Conservation (phyloP, 2,888 invertebrate genomes). For the Andrena fulva region DNA sequence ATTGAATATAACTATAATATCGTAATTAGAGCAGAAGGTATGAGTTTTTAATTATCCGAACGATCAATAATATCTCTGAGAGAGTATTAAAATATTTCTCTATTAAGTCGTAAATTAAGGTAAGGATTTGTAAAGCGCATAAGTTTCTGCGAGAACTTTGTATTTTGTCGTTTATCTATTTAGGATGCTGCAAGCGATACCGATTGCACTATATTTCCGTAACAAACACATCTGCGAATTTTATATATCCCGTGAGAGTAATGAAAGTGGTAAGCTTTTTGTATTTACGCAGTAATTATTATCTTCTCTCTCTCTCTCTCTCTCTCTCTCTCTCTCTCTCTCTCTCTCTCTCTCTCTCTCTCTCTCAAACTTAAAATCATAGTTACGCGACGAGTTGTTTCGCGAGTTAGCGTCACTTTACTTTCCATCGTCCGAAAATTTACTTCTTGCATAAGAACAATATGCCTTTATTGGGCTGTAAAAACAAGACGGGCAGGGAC, state of each 20-base stretch:
- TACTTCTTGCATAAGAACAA: slow-evolving; percentile 26
- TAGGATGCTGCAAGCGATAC: slow-evolving; percentile 29
- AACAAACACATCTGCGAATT: slow-evolving; percentile 35
- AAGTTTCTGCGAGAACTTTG: slow-evolving; percentile 29
- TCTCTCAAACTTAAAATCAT: slow-evolving; percentile 21
- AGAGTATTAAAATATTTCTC: slow-evolving; percentile 55
- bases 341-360: background rate
- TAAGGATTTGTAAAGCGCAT: slow-evolving; percentile 44
- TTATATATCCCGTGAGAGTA: slow-evolving; percentile 52
- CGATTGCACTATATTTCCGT: slow-evolving; percentile 33
- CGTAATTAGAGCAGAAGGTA: slow-evolving; percentile 36
- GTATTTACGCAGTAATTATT: slow-evolving; percentile 48
- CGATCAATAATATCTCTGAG: slow-evolving; percentile 34
- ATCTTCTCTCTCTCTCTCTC: background rate
- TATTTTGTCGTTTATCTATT: slow-evolving; percentile 37
- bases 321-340: background rate
- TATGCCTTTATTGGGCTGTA: slow-evolving; percentile 48
- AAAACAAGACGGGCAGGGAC: slow-evolving; percentile 7
- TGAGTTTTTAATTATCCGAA: slow-evolving; percentile 60
- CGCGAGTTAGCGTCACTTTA: slow-evolving; percentile 8
- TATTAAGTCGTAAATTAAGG: slow-evolving; percentile 47
- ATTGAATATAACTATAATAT: slow-evolving; percentile 58
- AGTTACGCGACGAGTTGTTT: slow-evolving; percentile 16
- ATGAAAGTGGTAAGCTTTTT: slow-evolving; percentile 48
- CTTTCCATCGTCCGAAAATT: slow-evolving; percentile 38